Conservation (phyloP, 2,113 vertebrate genomes). For the Bos taurus region ARS-UCD2.0 NC_037333.1:88409501-88410000, state of each 20-base stretch:
- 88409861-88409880: not conserved
- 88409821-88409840: not conserved
- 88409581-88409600: not conserved
- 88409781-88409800: too few species aligned
- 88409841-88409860: not conserved
- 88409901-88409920: not conserved
- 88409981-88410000: not conserved
- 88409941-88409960: not conserved
- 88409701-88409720: not conserved
- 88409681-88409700: not conserved
- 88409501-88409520: not conserved
- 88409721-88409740: not conserved
- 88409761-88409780: too few species aligned
- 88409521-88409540: not conserved
- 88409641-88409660: not conserved
- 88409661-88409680: not conserved
- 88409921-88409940: not conserved
- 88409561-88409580: not conserved
- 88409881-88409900: not conserved
- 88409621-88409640: not conserved
- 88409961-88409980: not conserved
- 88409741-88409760: not conserved
- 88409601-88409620: not conserved
- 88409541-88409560: not conserved
- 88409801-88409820: too few species aligned